Base-by-base conservation (phyloP, 2,797 vertebrate genomes). In the Psittacula echo region DNA sequence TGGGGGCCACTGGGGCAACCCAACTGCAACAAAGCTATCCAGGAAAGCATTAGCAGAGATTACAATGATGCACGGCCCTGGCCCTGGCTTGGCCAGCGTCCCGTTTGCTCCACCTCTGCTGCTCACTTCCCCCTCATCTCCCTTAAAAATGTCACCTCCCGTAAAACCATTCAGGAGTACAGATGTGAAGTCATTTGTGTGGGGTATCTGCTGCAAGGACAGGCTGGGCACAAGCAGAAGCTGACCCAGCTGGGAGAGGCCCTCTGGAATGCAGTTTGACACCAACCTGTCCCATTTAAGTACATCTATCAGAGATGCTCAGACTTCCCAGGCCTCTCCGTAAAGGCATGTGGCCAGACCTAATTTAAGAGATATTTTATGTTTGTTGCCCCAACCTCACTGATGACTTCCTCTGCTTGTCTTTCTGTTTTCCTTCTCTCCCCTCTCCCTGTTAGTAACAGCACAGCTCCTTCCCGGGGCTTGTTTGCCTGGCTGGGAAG, bases 111-210 rank as follows among this genome's bases (percentile, higher is more conserved):
- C 72, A 80, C 37, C 92, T 91, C 85, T 1, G 6, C 72, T 13
- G 0, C 42, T 82, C 0, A 0, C 67, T 73, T 23, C 34, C 78
- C 32, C 32, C 50, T 74, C 65, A 8, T 19, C 72, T 29, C 34
- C 79, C 41, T 30, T 24, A 4, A 7, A 71, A 68, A n/a, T 0
- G 0, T 68, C 4, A 32, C 62, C 83, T 89, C 87, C 82, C 70
- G 50, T 32, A 65, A 42, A 89, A 30, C 21, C 44, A 12, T 30
- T 51, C 32, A n/a, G n/a, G 67, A 13, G 27, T 13, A 60, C 53
- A 76, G 50, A 22, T 70, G 34, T 34, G 87, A n/a, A 68, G 56
- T 1, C 2, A 3, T 50, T 27, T 3, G 0, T 2, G 34, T 0
- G 0, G 1, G 0, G 30, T 19, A 45, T 66, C 58, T 75, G 77